A percentile compares a stretch with the other conserved stretches of the same genome.
These are phyloP conservation scores for Baryphthengus martii DNA, from an alignment of 2,113 vertebrate genomes.

Conservation along the genomic window DNA sequence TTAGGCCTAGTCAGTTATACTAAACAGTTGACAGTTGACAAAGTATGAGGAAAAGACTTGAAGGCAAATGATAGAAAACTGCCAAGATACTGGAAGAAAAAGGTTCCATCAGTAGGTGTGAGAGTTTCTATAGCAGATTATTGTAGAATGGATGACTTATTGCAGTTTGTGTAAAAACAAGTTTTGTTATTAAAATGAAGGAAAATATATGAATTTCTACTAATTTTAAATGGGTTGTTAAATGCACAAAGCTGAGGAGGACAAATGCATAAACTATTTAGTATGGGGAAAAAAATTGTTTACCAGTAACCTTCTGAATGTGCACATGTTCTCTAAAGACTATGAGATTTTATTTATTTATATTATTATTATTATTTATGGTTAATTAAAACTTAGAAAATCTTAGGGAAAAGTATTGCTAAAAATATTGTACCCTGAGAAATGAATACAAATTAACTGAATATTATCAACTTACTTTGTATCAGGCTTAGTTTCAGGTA, in stretches of 20 bases:
- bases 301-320: not conserved
- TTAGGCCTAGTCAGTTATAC: not conserved
- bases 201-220: not conserved
- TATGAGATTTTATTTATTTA: not conserved
- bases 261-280: not conserved
- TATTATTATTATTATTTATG: not conserved
- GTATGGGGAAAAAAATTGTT: not conserved
- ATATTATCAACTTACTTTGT: not conserved
- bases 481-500: not conserved
- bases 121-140: not conserved
- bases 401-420: not conserved
- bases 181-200: not conserved
- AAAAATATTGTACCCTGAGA: not conserved
- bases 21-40: not conserved
- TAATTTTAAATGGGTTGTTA: not conserved
- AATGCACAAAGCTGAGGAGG: not conserved
- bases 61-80: not conserved
- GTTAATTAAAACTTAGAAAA: not conserved
- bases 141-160: not conserved
- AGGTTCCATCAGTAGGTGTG: not conserved
- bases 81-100: not conserved
- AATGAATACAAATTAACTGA: rapidly evolving
- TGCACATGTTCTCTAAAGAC: not conserved
- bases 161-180: not conserved
- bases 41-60: not conserved